phyloP scores from a whole-genome alignment of 2,797 vertebrate species.

The Spinus pinus region DNA sequence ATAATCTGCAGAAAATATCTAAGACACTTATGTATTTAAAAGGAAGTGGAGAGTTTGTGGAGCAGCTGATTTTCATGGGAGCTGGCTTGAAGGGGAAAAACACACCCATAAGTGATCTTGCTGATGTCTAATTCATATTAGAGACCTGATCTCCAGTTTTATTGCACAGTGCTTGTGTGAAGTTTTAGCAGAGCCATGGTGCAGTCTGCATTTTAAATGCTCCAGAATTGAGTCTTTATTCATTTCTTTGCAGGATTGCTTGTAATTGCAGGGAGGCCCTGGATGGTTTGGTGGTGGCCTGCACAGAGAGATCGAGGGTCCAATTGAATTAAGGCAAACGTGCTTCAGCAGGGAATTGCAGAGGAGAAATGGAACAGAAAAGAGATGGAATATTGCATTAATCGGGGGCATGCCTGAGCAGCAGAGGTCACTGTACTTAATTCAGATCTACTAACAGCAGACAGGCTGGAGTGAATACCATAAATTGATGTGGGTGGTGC shows the following conservation, averaged over 20 bases:
- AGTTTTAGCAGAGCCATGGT: neutral
- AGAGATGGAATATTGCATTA: slow-evolving; percentile 19
- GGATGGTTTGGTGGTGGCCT: neutral
- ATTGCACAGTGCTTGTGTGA: neutral
- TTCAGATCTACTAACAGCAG: neutral
- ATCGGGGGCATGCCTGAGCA: neutral
- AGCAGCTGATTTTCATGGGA: neutral
- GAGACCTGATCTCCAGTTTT: neutral
- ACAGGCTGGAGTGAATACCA: neutral
- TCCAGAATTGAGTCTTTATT: slow-evolving; percentile 43
- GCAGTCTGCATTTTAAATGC: slow-evolving; percentile 7
- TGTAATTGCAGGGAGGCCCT: slow-evolving; percentile 16
- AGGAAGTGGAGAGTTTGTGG: neutral
- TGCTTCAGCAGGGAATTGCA: slow-evolving; percentile 16
- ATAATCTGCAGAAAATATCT: neutral
- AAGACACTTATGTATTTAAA: neutral
- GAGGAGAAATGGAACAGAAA: slow-evolving; percentile 33
- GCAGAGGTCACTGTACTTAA: neutral
- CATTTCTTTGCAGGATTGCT: slow-evolving; percentile 45
- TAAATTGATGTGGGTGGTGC: neutral
- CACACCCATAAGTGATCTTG: neutral
- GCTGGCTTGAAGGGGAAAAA: neutral
- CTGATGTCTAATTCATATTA: slow-evolving; percentile 14
- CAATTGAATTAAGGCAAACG: slow-evolving; percentile 47
- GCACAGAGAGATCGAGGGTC: neutral